Evolutionary conservation across 2,888 invertebrate genomes (phyloP).

Genomic region (Meteorus colon): DNA sequence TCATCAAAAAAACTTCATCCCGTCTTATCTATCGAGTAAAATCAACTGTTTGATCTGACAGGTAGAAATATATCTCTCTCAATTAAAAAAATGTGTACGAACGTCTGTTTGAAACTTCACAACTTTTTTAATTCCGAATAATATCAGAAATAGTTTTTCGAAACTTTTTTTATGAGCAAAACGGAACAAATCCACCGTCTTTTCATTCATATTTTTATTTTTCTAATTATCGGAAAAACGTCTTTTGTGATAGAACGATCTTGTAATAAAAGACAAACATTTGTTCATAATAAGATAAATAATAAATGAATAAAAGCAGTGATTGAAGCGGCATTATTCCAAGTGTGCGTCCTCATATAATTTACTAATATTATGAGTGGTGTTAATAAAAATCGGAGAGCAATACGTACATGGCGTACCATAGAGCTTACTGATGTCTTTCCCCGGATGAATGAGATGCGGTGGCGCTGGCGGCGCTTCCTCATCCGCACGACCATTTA

Average conservation of each 20-base stretch:
- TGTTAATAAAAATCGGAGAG: slow-evolving; percentile 29
- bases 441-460: slow-evolving; percentile 90
- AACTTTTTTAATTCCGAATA: no score
- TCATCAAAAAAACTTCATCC: no score
- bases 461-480: slow-evolving; percentile 81
- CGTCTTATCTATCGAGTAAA: background rate
- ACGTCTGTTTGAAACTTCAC: no score
- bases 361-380: slow-evolving; percentile 21
- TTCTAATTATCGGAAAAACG: no score
- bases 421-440: slow-evolving; percentile 93
- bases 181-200: no score
- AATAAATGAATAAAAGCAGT: slow-evolving; percentile 11
- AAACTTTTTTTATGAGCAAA: no score
- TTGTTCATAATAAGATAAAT: background rate
- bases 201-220: no score
- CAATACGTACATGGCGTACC: slow-evolving; percentile 71
- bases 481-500: slow-evolving; percentile 84
- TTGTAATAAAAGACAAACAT: background rate
- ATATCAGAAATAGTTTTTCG: no score
- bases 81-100: no score
- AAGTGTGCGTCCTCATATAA: slow-evolving; percentile 53
- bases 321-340: slow-evolving; percentile 42
- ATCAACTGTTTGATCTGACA: background rate
- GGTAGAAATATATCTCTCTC: background rate
- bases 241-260: no score